Percentiles rank a stretch among this genome's conserved stretches.
These are phyloP conservation scores for Grammomys dolichurus DNA, from an alignment of 2,113 vertebrate species.

Conservation along the genomic window DNA sequence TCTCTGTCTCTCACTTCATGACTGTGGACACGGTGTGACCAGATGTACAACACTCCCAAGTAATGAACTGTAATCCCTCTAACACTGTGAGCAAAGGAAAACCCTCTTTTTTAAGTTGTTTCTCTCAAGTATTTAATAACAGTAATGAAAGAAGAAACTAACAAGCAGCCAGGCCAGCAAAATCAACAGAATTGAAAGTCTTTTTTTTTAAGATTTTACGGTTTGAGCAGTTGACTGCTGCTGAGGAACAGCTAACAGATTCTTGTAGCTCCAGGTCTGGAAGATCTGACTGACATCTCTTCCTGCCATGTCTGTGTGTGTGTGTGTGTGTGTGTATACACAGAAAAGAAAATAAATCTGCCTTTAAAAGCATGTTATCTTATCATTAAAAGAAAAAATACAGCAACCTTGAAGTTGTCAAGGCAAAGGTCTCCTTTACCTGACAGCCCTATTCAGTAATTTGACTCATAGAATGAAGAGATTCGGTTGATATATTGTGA, in stretches of 20 bases:
- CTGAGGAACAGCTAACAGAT: too few relatives aligned
- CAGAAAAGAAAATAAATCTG: neutral
- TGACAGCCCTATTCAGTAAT: conserved; percentile 36
- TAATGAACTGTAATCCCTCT: neutral
- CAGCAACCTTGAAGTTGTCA: neutral
- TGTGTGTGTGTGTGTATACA: neutral
- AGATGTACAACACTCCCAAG: neutral
- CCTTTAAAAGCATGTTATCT: neutral
- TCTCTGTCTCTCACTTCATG: neutral
- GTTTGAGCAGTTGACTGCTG: neutral
- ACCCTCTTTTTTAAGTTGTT: neutral
- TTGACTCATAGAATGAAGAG: conserved; percentile 38
- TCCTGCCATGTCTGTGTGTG: neutral
- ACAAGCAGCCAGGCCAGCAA: neutral
- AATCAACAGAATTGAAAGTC: neutral
- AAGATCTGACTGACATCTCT: too few relatives aligned
- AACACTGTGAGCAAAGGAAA: neutral
- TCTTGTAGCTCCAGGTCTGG: neutral
- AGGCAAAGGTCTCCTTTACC: neutral
- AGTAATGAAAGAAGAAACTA: neutral
- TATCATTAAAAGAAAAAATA: conserved; percentile 30
- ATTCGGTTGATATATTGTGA: conserved; percentile 3
- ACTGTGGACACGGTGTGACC: neutral
- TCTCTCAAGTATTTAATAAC: neutral
- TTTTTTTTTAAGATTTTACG: neutral